Evolutionary conservation across 2,113 vertebrate species (phyloP).

Genomic region (Rhabdomys dilectus): DNA sequence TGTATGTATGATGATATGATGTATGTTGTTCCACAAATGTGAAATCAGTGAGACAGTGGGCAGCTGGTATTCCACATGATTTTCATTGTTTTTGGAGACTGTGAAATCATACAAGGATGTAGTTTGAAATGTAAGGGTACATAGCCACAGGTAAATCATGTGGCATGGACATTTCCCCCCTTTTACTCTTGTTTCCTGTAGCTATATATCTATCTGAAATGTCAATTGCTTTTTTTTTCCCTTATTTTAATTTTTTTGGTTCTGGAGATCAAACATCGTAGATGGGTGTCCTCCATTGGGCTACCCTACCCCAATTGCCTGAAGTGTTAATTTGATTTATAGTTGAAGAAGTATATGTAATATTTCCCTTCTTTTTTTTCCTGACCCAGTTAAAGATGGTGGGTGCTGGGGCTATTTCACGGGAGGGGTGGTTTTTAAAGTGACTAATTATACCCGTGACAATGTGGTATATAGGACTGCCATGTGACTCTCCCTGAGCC

Average conservation of each 20-base stretch:
- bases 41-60: not conserved
- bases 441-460: not conserved
- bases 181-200: not conserved
- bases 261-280: not conserved
- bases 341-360: not conserved
- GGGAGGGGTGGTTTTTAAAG: not conserved
- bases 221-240: not conserved
- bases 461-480: not conserved
- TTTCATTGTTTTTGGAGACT: not conserved
- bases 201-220: not conserved
- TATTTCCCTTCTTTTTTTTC: not conserved
- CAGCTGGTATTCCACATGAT: not conserved
- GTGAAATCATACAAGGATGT: not conserved
- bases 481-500: not conserved
- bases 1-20: too few relatives aligned
- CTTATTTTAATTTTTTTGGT: not conserved
- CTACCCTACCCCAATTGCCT: not conserved
- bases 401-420: not conserved
- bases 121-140: not conserved
- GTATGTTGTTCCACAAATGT: not conserved
- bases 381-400: not conserved
- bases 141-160: not conserved
- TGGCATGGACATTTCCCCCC: not conserved
- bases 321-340: not conserved
- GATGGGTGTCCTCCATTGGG: too few relatives aligned